Evolutionary conservation across 2,888 invertebrate genomes (phyloP).

Genomic region (Sthenelais limicola): DNA sequence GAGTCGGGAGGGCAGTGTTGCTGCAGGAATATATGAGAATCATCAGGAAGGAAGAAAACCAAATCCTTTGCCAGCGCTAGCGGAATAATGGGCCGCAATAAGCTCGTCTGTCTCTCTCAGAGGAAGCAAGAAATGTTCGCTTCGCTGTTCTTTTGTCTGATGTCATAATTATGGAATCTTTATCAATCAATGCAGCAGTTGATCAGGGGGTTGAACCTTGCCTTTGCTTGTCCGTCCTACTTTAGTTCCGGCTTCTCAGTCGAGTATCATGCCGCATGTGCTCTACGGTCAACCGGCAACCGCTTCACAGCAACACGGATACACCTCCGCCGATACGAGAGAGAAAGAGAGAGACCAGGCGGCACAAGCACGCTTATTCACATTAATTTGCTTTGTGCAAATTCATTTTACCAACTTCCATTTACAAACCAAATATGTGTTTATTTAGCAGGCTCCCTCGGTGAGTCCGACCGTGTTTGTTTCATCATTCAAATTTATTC

Average conservation of each 20-base stretch:
- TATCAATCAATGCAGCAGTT: conserved; percentile 24
- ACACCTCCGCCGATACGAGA: too few relatives aligned
- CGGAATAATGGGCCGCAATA: too few relatives aligned
- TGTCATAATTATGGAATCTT: conserved; percentile 27
- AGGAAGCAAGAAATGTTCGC: too few relatives aligned
- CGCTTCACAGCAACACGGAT: too few relatives aligned
- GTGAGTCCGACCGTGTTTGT: conserved; percentile 2
- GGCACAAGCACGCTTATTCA: neutral
- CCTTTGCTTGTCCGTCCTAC: conserved; percentile 15
- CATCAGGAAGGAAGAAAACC: too few relatives aligned
- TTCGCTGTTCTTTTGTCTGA: too few relatives aligned
- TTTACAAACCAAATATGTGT: conserved; percentile 40
- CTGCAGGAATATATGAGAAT: too few relatives aligned
- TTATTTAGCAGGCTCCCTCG: neutral
- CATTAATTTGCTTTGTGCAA: conserved; percentile 37
- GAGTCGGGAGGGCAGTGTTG: too few relatives aligned
- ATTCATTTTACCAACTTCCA: conserved; percentile 37
- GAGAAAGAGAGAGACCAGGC: too few relatives aligned
- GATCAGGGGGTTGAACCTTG: conserved; percentile 3
- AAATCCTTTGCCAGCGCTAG: too few relatives aligned
- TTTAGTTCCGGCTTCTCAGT: neutral
- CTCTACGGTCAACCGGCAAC: too few relatives aligned
- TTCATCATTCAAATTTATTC: conserved; percentile 40
- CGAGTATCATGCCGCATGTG: neutral
- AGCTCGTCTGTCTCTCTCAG: too few relatives aligned